Conservation (phyloP, 1,140 invertebrate genomes). For the Listronotus bonariensis region DNA sequence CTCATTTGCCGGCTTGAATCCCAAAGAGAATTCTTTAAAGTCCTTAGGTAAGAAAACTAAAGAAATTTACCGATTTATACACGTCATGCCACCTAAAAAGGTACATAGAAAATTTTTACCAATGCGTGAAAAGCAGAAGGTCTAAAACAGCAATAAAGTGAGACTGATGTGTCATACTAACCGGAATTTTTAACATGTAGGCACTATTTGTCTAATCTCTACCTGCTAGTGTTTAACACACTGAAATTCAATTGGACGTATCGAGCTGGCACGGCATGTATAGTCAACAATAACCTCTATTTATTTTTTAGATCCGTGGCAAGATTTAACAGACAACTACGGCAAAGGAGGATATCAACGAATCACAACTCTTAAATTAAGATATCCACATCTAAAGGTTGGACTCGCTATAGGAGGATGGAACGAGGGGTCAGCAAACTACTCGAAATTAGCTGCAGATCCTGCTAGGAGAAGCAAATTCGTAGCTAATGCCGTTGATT, state of each 20-base stretch:
- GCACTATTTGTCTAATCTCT: no score
- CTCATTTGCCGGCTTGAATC: conserved; percentile 81
- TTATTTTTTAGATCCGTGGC: conserved; percentile 67
- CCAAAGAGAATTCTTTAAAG: conserved; percentile 66
- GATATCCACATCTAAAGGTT: conserved; percentile 76
- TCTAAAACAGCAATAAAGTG: no score
- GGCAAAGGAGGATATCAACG: conserved; percentile 74
- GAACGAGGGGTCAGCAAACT: conserved; percentile 84
- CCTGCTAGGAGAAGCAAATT: conserved; percentile 64
- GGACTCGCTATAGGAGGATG: conserved; percentile 84
- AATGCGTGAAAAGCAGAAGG: no score
- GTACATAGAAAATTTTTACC: no score
- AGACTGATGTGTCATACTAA: no score
- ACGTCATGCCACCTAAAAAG: no score
- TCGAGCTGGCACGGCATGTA: conserved; percentile 2
- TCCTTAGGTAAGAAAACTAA: conserved; percentile 59
- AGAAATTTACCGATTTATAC: no score
- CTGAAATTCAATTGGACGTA: no score
- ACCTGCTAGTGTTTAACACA: no score
- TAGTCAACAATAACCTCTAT: no score
- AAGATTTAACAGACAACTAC: conserved; percentile 75
- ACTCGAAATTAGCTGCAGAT: conserved; percentile 72
- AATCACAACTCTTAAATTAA: conserved; percentile 67
- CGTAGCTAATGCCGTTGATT: conserved; percentile 65
- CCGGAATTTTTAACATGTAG: no score